Base-by-base conservation (phyloP, 2,888 invertebrate species). In the Ophion ventricosus region DNA sequence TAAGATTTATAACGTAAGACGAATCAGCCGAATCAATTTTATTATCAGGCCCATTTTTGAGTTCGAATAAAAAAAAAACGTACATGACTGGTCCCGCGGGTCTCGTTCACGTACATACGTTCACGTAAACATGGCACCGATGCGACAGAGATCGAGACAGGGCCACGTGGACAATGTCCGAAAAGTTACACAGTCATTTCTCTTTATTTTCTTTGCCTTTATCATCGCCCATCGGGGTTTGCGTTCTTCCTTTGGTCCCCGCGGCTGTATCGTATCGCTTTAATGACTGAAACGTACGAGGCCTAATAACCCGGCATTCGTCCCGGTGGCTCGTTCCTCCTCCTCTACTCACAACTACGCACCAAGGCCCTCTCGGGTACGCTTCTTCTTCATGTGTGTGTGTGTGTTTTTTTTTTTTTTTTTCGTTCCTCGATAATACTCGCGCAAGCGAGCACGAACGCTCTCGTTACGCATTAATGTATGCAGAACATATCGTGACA, bases 401-500 rank as follows among this genome's bases (percentile, higher is more conserved):
- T n/a, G n/a, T 49, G 49, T 63, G 17, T 35, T 69, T 69, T 35
- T 72, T 76, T 76, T 76, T 72, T 66, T 56, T 14, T n/a, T 67
- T 69, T 49, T 82, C 66, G 70, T 64, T 66, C 57, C 35, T 29
- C 56, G 66, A 73, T 82, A 85, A 82, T 82, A 79, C 82, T 74
- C 79, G 79, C 54, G 63, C 43, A 70, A 78, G 78, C 79, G 76
- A 80, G 54, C 73, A 85, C 76, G 82, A 73, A 85, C 72, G 80
- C 76, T 80, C 86, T 86, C 81, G 85, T 86, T 86, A 86, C 86
- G 81, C 83, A 84, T 86, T 83, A 86, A 85, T 80, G 76, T 82
- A 87, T 86, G 86, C 86, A 86, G 82, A 86, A 87, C 83, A 80
- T 78, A 81, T 81, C 82, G 83, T 80, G 78, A 86, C 84, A 87